Conservation (phyloP, 2,113 vertebrate genomes). For the Miniopterus natalensis region DNA sequence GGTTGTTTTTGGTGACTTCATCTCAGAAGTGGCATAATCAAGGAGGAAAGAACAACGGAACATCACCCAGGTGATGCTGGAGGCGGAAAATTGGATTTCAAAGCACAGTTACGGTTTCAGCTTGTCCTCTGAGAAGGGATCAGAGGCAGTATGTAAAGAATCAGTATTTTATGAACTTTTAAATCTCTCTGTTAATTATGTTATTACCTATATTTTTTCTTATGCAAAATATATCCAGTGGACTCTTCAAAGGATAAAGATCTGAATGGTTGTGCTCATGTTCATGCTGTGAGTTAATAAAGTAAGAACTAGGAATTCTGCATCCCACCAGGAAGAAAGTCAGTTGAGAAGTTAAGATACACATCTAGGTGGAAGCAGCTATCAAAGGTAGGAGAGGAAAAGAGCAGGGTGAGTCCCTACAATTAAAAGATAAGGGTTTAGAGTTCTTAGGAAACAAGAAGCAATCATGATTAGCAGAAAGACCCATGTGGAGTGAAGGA, state of each 20-base stretch:
- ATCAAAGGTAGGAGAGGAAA: neutral
- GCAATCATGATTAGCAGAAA: neutral
- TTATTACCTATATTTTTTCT: neutral
- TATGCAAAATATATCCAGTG: neutral
- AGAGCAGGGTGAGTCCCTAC: neutral
- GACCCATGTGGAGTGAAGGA: neutral
- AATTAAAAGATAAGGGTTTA: neutral
- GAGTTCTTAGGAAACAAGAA: neutral
- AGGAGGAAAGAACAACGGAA: neutral
- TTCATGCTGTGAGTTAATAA: neutral
- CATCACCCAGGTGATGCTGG: neutral
- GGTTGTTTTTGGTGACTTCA: neutral
- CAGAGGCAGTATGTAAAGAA: neutral
- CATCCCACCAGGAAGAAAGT: neutral
- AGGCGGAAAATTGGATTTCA: neutral
- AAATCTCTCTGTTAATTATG: constrained; percentile 1
- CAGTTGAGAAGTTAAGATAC: neutral
- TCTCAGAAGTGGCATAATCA: neutral
- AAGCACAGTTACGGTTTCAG: neutral
- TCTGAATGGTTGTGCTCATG: neutral
- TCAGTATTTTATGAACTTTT: neutral
- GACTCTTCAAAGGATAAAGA: neutral
- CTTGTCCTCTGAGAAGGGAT: neutral
- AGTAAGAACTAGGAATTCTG: neutral
- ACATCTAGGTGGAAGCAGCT: neutral